Conservation (phyloP, 2,888 invertebrate genomes). For the Mythimna pallens region DNA sequence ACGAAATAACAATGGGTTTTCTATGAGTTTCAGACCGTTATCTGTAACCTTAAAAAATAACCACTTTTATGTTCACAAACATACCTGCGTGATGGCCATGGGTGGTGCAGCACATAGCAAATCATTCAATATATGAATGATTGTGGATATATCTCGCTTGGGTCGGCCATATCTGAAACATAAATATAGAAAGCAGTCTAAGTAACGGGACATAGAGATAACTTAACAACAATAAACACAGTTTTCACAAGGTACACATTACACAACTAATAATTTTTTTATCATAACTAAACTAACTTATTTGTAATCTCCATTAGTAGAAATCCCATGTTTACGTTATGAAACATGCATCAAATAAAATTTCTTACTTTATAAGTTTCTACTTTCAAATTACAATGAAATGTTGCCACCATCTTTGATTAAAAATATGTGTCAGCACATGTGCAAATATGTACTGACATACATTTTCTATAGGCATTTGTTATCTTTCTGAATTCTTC, state of each 20-base stretch:
- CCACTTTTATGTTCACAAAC: conserved; percentile 15
- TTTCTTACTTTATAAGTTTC: conserved; percentile 22
- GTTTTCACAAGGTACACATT: conserved; percentile 38
- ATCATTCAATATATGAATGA: conserved; percentile 98
- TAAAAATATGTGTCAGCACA: conserved; percentile 51
- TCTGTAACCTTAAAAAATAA: conserved; percentile 18
- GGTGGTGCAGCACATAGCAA: conserved; percentile 96
- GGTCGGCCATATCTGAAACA: conserved; percentile 94
- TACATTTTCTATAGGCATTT: conserved; percentile 40
- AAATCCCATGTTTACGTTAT: conserved; percentile 45
- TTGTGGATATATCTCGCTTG: conserved; percentile 98
- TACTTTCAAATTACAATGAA: conserved; percentile 40
- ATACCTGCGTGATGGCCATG: conserved; percentile 90
- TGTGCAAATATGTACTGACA: conserved; percentile 54
- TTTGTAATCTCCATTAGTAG: conserved; percentile 33
- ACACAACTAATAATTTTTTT: conserved; percentile 24
- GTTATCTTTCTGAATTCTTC: conserved; percentile 32
- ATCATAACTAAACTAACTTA: conserved; percentile 22
- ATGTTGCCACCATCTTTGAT: conserved; percentile 46
- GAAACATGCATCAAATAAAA: conserved; percentile 34
- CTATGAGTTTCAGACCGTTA: conserved; percentile 27
- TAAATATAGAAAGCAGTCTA: conserved; percentile 38
- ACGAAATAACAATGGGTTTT: conserved; percentile 22
- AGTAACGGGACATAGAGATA: conserved; percentile 50
- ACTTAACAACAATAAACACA: conserved; percentile 33